Evolutionary conservation across 2,888 invertebrate species (phyloP), one percentile per base, ranked within the genome.

Genomic region (Drosophila infuscata): DNA sequence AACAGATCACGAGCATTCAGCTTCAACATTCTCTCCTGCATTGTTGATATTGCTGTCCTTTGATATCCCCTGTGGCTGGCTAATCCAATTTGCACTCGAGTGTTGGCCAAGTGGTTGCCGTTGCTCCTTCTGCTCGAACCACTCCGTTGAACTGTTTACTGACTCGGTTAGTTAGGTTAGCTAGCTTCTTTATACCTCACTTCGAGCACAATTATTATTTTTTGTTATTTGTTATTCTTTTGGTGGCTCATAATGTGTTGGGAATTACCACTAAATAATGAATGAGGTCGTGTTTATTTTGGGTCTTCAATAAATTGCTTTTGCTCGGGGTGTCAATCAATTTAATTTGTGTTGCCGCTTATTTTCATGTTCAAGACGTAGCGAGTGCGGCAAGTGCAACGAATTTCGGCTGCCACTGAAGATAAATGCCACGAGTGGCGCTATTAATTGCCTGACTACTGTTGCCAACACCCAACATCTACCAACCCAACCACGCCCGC

Each of bases 1-100:
- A 91, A 58, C n/a, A 91, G 79, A 54, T 76, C 76, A 30, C 73
- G 78, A 36, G 86, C 89, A 65, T 83, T 89, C 35, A 92, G 81
- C 29, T 73, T 81, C 33, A 90, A 59, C 89, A 89, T 83, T 63
- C 59, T 72, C 38, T 72, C 67, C 33, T 76, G 46, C 70, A 74
- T 72, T 66, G 12, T 46, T 57, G 48, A 63, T 58, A 25, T 36
- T 29, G 32, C 46, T 41, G 32, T 32, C 48, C 49, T 5, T 57
- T 30, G 35, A 17, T 63, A 4, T 53, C 46, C 57, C 53, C 67
- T 64, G 43, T 43, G 32, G 29, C 25, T 38, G 49, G 25, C 54
- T 64, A 68, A 76, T 70, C 73, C 70, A 72, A 76, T 76, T 81
- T 74, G 74, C 69, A 69, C 74, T 76, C 59, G 49, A 61, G 53